Evolutionary conservation across 2,797 vertebrate genomes (phyloP), one percentile per base, ranked within the genome.

Genomic region (Denticeps clupeoides): DNA sequence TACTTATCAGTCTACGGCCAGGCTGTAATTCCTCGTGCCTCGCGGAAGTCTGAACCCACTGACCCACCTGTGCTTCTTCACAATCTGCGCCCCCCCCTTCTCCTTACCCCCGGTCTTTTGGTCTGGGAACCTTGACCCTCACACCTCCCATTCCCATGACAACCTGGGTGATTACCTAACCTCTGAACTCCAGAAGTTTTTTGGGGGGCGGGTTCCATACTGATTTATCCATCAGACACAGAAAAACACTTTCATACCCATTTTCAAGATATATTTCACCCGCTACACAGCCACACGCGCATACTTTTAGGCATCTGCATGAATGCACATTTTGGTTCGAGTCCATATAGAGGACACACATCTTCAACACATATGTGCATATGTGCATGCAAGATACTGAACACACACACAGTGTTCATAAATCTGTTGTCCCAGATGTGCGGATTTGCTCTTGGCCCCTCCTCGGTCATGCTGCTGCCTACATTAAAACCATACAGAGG

Each of bases 91-190:
- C n/a, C n/a, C n/a, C n/a, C n/a, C n/a, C n/a, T n/a, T n/a, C n/a
- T n/a, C n/a, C n/a, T n/a, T n/a, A n/a, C n/a, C 50, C 28, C 31
- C 49, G 35, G 49, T 43, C 16, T 38, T 35, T 25, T 45, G 41
- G 15, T 21, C 11, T 60, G 51, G 55, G n/a, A n/a, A n/a, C 58
- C 47, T 13, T 55, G 55, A 67, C 63, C 70, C 57, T 58, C 55
- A 73, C 72, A 70, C 63, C 55, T 72, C 51, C 51, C 47, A 55
- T 25, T 35, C 47, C 48, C 60, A 62, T 57, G 60, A 65, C 60
- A 68, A 57, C 56, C 51, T 49, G 28, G 41, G 59, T 37, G 72
- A 63, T 80, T 76, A 69, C 53, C 47, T 74, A 79, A 73, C 70
- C 68, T 68, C 53, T 72, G 68, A 67, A 69, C 59, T 15, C 11